Base-by-base conservation (phyloP, 64 coral and sea anemone genomes). In the Porites lutea region DNA sequence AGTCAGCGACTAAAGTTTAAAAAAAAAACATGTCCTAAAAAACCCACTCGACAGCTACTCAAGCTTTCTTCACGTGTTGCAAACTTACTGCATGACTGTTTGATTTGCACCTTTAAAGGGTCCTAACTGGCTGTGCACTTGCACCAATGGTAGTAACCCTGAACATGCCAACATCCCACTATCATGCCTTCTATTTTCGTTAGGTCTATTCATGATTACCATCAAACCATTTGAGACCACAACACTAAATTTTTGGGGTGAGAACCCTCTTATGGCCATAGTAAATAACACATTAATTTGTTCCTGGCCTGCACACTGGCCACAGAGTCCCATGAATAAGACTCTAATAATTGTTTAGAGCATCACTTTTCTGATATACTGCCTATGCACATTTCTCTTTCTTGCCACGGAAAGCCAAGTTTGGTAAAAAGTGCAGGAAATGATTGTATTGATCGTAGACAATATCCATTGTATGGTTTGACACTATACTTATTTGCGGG, bases 231-330 rank as follows among this genome's bases (percentile, higher is more conserved):
- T 86, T 16, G 75, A 52, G 6, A 8, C 75, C 52, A 88, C 70
- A 52, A 63, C 59, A 65, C 43, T 58, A 13, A 83, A 83, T 21
- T 63, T 71, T 86, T 12, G 19, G 74, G 48, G 60, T 13, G 44
- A 0, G 73, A 65, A 77, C 74, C 13, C 71, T 45, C 12, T 88
- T 77, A 52, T 78, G 52, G 18, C 81, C 81, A 84, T 84, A 66
- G 61, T 47, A 66, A 9, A 84, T 7, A 23, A 52, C 65, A 21
- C 81, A n/a, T 16, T 84, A 59, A 70, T 84, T 54, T 16, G 14
- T 13, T 4, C 61, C 60, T 22, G 59, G 81, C 81, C 61, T 66
- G 15, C 53, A 43, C 44, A 84, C 65, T 47, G 81, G 81, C 61
- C 81, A 11, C 2, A 55, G 5, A 55, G 53, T 55, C 11, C 53